Percentiles rank a stretch among this genome's conserved stretches.
Conservation (phyloP, 1,140 invertebrate genomes). For the Pseudobourletiella spinata region DNA sequence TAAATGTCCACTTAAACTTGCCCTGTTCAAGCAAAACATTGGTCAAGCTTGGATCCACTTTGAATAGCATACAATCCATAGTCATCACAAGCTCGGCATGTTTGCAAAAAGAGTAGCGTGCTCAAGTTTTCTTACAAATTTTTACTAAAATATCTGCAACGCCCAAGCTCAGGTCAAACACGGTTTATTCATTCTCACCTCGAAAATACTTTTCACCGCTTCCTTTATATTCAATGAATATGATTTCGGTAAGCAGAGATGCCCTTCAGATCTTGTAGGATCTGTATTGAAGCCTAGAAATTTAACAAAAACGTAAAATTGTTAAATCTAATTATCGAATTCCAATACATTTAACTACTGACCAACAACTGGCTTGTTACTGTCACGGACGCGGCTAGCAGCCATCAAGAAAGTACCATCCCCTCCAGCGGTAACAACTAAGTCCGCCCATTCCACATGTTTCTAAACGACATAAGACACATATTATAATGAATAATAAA, state of each 20-base stretch:
- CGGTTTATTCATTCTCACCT: constrained; percentile 52
- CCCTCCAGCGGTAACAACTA: constrained; percentile 89
- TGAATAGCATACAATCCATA: constrained; percentile 4
- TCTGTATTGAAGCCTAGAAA: constrained; percentile 98
- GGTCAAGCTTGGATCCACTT: not conserved
- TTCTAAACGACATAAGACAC: constrained; percentile 40
- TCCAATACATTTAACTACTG: not conserved
- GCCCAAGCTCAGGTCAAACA: not conserved
- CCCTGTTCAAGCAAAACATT: constrained; percentile 45
- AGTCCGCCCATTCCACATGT: constrained; percentile 83
- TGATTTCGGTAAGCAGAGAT: constrained; percentile 76
- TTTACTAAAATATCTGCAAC: constrained; percentile 35
- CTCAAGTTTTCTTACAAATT: not conserved
- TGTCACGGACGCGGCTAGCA: constrained; percentile 65
- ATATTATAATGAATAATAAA: no score
- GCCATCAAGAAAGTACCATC: constrained; percentile 96
- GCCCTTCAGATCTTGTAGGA: constrained; percentile 83
- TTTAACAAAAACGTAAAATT: constrained; percentile 57
- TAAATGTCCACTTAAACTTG: constrained; percentile 68
- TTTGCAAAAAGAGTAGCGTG: not conserved
- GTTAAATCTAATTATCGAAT: no score
- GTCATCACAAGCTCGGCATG: not conserved
- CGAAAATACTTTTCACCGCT: constrained; percentile 57
- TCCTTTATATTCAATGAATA: constrained; percentile 58
- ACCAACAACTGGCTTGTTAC: constrained; percentile 83